Percentiles rank a stretch among this genome's conserved stretches.
Conservation (phyloP, 2,888 invertebrate genomes). For the Gari tellinella region DNA sequence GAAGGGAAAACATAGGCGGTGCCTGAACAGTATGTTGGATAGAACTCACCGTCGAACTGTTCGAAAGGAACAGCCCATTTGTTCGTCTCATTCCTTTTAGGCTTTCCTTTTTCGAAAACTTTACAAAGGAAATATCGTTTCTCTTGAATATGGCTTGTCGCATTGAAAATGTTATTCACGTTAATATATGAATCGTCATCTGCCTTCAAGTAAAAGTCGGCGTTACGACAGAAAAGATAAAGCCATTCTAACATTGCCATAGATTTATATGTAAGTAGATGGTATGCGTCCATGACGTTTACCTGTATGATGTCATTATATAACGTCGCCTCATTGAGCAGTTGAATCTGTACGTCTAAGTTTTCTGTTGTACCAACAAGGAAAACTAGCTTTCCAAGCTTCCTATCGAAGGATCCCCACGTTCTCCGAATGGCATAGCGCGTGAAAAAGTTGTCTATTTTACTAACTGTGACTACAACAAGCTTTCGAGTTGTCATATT, state of each 20-base stretch:
- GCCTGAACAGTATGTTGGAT: conserved; percentile 97
- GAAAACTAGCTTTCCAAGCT: conserved; percentile 69
- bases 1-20: conserved; percentile 94
- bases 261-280: conserved; percentile 84
- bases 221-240: conserved; percentile 79
- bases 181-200: conserved; percentile 83
- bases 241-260: conserved; percentile 84
- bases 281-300: conserved; percentile 83
- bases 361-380: conserved; percentile 68
- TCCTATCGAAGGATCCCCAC: conserved; percentile 75
- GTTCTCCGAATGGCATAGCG: conserved; percentile 77
- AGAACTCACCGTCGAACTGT: conserved; percentile 87
- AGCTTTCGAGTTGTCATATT: not conserved
- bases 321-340: conserved; percentile 71
- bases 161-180: conserved; percentile 23
- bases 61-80: conserved; percentile 51
- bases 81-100: conserved; percentile 38
- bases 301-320: conserved; percentile 81
- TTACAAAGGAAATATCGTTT: conserved; percentile 49
- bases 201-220: conserved; percentile 83
- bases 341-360: conserved; percentile 39
- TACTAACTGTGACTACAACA: conserved; percentile 72
- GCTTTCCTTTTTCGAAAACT: conserved; percentile 47
- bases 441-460: conserved; percentile 69
- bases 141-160: no score